These are phyloP conservation scores for Phoebastria nigripes DNA, from an alignment of 2,797 vertebrate species.

Conservation along the genomic window DNA sequence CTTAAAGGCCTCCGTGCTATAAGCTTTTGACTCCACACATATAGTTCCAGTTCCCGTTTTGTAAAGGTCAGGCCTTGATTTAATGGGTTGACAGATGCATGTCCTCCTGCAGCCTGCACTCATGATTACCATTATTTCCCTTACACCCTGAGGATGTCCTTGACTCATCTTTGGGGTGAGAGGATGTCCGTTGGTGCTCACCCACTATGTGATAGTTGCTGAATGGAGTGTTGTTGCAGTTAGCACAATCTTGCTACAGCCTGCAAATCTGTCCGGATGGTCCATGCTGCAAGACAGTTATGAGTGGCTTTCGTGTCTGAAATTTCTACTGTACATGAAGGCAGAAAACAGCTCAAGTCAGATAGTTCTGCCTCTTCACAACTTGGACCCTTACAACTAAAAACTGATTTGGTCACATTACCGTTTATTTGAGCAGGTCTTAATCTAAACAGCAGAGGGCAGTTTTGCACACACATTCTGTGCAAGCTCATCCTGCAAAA, in stretches of 20 bases:
- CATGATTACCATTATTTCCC: not conserved
- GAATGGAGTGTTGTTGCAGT: not conserved
- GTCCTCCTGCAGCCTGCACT: not conserved
- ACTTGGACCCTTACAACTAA: not conserved
- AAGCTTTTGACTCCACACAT: not conserved
- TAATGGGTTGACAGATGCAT: not conserved
- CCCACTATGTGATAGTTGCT: not conserved
- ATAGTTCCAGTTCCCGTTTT: not conserved
- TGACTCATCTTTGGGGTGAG: not conserved
- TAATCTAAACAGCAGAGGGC: slow-evolving; percentile 54
- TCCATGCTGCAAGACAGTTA: not conserved
- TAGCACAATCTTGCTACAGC: not conserved
- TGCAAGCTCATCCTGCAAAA: not conserved
- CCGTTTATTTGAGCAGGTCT: not conserved
- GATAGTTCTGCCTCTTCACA: not conserved
- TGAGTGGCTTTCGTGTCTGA: not conserved
- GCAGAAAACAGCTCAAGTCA: not conserved
- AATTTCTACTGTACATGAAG: not conserved
- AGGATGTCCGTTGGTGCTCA: not conserved
- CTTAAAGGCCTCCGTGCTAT: not conserved
- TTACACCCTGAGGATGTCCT: not conserved
- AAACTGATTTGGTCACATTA: not conserved
- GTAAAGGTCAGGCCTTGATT: not conserved
- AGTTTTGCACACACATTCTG: not conserved
- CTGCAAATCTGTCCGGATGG: not conserved